Evolutionary conservation across 2,113 vertebrate genomes (phyloP), one percentile per base, ranked within the genome.

Genomic region (Vireo altiloquus): DNA sequence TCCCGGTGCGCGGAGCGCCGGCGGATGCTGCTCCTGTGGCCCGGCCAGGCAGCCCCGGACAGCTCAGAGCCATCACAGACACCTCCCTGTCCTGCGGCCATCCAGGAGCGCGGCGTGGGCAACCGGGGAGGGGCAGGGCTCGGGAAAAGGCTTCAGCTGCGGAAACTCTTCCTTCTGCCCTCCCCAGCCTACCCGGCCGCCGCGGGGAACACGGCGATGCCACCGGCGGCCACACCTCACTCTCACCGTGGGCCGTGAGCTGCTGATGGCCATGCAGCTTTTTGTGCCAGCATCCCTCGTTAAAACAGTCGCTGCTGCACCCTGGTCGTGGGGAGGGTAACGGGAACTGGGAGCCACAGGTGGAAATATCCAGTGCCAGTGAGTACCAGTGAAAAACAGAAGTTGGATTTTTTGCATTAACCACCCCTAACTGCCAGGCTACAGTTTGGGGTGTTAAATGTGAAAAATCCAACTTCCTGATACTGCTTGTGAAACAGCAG

Each of bases 11-110:
- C 22, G 31, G 16, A 53, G 27, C 5, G 13, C 28, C n/a, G 12
- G 27, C 10, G 7, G 52, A 7, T 35, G 10, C 10, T 22, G 40
- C 22, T 83, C 92, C 81, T 1, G 93, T 10, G 68, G 65, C 90
- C 94, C 40, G 74, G 95, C 27, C 90, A 86, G 96, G 97, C 37
- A 97, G 82, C 82, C 95, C 97, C 87, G 97, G 87, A 72, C 94
- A 97, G 84, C 97, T 96, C 74, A 98, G 92, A 95, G 90, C 64
- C 92, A 77, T 94, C 88, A 89, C 91, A n/a, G n/a, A n/a, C 90
- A 88, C 64, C 87, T 96, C 72, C 82, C 94, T 98, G 98, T 97
- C 71, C 78, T 83, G 82, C 46, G 75, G 50, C 56, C 76, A 69
- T 39, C 86, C 52, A 72, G 49, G 9, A 6, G 37, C 30, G 35